A percentile compares a stretch with the other conserved stretches of the same genome.
Conservation (phyloP, 2,797 vertebrate genomes). For the Champsocephalus esox region DNA sequence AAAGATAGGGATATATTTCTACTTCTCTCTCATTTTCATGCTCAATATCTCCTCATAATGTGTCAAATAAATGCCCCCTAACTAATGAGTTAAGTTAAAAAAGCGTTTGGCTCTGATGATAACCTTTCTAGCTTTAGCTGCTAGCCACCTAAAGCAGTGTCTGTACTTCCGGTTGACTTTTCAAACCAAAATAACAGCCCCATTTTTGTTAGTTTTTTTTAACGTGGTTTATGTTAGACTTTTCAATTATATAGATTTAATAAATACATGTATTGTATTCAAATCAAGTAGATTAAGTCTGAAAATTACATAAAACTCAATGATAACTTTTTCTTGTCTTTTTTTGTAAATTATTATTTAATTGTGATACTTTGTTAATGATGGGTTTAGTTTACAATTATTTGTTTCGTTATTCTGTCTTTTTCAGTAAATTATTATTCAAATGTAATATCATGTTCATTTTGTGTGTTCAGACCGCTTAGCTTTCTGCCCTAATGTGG, state of each 20-base stretch:
- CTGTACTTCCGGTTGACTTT: conserved; percentile 64
- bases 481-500: too few relatives aligned
- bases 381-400: too few relatives aligned
- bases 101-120: conserved; percentile 39
- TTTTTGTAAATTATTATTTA: too few relatives aligned
- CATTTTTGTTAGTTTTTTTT: fast-evolving
- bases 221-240: background rate
- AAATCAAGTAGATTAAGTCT: too few relatives aligned
- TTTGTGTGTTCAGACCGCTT: too few relatives aligned
- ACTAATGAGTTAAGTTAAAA: conserved; percentile 34
- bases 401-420: too few relatives aligned
- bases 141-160: conserved; percentile 14
- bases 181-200: conserved; percentile 62
- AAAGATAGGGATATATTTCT: conserved; percentile 14
- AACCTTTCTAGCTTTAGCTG: conserved; percentile 54
- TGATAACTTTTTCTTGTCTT: too few relatives aligned
- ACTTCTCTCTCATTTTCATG: conserved; percentile 19
- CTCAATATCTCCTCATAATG: background rate
- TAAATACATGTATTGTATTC: too few relatives aligned
- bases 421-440: too few relatives aligned
- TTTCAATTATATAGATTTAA: background rate
- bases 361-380: too few relatives aligned
- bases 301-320: too few relatives aligned
- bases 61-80: conserved; percentile 3
- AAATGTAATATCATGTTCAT: too few relatives aligned